Evolutionary conservation across 2,113 vertebrate species (phyloP).

Genomic region (Cryptoleucopteryx plumbea): DNA sequence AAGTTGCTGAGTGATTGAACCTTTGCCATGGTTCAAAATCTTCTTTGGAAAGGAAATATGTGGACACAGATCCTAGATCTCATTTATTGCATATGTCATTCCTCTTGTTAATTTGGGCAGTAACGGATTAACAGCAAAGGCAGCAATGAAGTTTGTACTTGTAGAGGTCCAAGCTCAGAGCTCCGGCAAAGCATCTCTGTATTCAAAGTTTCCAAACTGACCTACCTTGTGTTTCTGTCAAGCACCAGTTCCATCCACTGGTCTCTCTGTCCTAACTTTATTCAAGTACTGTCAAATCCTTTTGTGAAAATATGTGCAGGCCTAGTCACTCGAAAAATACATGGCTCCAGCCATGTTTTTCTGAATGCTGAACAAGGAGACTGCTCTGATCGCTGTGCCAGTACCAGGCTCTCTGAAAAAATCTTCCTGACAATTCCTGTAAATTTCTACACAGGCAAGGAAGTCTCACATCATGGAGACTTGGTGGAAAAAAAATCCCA

Average conservation of each 20-base stretch:
- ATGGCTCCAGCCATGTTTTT: not conserved
- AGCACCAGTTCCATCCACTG: not conserved
- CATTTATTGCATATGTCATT: not conserved
- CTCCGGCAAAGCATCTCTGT: not conserved
- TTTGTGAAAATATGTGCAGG: not conserved
- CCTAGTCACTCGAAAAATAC: not conserved
- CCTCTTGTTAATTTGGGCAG: not conserved
- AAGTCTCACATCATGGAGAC: not conserved
- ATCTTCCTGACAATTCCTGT: not conserved
- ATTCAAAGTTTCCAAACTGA: not conserved
- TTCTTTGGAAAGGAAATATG: not conserved
- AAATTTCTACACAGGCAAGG: not conserved
- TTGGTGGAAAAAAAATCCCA: too few species aligned
- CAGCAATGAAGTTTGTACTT: not conserved
- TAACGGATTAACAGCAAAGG: not conserved
- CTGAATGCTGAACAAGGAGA: not conserved
- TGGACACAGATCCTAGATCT: not conserved
- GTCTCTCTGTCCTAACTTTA: not conserved
- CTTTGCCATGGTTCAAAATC: not conserved
- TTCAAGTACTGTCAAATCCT: not conserved
- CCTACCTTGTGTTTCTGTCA: not conserved
- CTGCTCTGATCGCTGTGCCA: not conserved
- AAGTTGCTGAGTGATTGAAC: not conserved
- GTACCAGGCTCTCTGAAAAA: not conserved
- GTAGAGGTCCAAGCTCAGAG: not conserved